Conservation (phyloP, 2,888 invertebrate genomes). For the Eueremaeus valkanovi region DNA sequence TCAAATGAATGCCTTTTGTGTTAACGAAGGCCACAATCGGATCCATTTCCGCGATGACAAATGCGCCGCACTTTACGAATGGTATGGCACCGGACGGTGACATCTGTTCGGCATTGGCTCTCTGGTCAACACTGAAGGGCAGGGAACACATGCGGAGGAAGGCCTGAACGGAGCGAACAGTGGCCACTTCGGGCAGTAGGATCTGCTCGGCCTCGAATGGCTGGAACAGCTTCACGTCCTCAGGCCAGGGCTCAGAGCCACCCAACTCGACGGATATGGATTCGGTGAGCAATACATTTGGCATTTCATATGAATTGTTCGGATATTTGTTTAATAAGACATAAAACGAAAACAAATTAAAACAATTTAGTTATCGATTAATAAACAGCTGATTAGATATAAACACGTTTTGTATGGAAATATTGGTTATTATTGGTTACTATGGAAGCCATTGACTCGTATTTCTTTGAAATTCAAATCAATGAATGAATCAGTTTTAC, state of each 20-base stretch:
- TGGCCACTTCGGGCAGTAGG: constrained; percentile 85
- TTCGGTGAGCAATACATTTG: constrained; percentile 43
- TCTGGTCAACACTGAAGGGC: constrained; percentile 72
- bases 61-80: constrained; percentile 82
- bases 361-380: not conserved
- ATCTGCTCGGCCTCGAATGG: constrained; percentile 92
- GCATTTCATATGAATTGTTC: constrained; percentile 40
- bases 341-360: not conserved
- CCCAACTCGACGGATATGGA: constrained; percentile 43
- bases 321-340: not conserved
- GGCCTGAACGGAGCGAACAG: constrained; percentile 72
- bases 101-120: constrained; percentile 92
- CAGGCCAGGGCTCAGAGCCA: constrained; percentile 74
- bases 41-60: constrained; percentile 83
- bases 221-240: constrained; percentile 77
- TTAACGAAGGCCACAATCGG: constrained; percentile 84
- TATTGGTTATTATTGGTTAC: not conserved
- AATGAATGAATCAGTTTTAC: too few relatives aligned
- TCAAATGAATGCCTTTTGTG: constrained; percentile 74
- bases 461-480: too few relatives aligned
- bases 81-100: constrained; percentile 85
- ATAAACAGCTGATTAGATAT: constrained; percentile 24
- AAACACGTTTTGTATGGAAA: not conserved
- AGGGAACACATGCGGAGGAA: constrained; percentile 88
- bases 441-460: not conserved